Percentiles rank a stretch among this genome's conserved stretches.
These are phyloP conservation scores for Aphis gossypii DNA, from an alignment of 1,140 invertebrate genomes.

Conservation along the genomic window DNA sequence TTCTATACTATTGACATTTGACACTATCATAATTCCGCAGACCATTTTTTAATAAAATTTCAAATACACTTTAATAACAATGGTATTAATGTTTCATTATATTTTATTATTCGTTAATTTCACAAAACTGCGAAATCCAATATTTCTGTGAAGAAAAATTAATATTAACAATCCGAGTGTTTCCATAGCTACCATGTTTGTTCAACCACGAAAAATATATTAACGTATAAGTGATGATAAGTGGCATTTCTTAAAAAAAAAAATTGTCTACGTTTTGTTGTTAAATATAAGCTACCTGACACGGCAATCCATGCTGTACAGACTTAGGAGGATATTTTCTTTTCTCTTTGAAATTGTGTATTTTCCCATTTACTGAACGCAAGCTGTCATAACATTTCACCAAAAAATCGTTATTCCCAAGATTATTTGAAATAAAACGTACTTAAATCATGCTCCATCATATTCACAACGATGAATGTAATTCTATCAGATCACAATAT, in stretches of 20 bases:
- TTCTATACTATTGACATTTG: background rate
- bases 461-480: background rate
- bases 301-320: background rate
- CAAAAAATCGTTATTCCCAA: background rate
- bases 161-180: background rate
- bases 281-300: constrained; percentile 1
- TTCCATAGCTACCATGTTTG: background rate
- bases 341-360: background rate
- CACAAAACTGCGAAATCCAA: background rate
- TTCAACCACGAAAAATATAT: background rate
- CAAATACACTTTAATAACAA: background rate
- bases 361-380: background rate
- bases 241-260: background rate
- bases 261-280: background rate
- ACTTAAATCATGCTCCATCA: background rate
- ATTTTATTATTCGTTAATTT: background rate
- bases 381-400: background rate
- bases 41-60: background rate
- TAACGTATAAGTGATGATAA: background rate
- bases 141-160: background rate
- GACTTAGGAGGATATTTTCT: background rate
- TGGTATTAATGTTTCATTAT: background rate
- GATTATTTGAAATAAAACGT: background rate
- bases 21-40: background rate
- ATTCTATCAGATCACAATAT: background rate